Evolutionary conservation across 2,888 invertebrate species (phyloP), one percentile per base, ranked within the genome.

Genomic region (Coenonympha glycerion): DNA sequence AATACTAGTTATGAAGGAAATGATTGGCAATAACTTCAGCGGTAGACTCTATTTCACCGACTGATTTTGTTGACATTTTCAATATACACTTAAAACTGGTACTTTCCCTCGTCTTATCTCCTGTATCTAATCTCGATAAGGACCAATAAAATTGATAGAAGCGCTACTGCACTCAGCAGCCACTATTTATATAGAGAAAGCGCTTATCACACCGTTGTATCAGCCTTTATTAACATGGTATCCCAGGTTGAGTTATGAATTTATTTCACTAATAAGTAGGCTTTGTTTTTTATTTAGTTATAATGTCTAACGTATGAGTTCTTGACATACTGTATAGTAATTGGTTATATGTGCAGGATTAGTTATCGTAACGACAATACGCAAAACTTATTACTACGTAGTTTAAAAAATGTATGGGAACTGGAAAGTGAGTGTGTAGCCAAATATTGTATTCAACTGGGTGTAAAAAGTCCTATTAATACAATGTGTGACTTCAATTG

Each of bases 141-240:
- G 24, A 16, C 24, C 45, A 34, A 45, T 45, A 45, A 45, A 45
- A 26, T 45, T 45, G 45, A 45, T 34, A 18, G 24, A 34, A 33
- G 34, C 24, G 45, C 45, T 45, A 34, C 45, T 34, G 45, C 33
- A 24, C 15, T 30, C 44, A 22, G 19, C 34, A 3, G 18, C 34
- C 6, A 24, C 33, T 45, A 34, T 24, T 24, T 34, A 34, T 45
- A 11, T 45, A 45, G 34, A 34, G 45, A 45, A 45, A 45, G 34
- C 24, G 13, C 34, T 45, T 45, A 45, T 45, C 45, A 45, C 34
- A 45, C 18, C 45, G 45, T 34, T 9, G 22, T 45, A 45, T 45
- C 34, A 34, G 24, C n/a, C 33, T n/a, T 21, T 31, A 44, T 44
- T 33, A 44, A 44, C 31, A 19, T 21, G n/a, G 11, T n/a, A 19